Conservation (phyloP, 2,113 vertebrate species). For the Peucedramus taeniatus region DNA sequence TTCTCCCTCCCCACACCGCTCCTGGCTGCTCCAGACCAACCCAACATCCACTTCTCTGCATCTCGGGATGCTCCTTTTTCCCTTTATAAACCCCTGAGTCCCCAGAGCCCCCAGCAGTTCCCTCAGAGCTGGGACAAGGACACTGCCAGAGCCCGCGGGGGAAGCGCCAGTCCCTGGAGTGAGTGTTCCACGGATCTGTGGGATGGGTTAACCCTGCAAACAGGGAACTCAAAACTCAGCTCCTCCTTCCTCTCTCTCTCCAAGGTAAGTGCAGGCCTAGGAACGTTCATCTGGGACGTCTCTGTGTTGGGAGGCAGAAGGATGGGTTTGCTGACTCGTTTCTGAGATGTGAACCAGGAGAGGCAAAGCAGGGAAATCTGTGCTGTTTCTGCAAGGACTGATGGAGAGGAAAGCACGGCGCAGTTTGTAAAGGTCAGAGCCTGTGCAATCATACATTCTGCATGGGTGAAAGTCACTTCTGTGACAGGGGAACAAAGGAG, state of each 20-base stretch:
- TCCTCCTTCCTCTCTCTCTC: neutral
- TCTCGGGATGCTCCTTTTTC: neutral
- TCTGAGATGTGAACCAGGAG: neutral
- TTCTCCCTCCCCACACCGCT: neutral
- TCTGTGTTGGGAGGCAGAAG: neutral
- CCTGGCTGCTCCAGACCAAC: neutral
- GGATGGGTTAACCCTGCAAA: neutral
- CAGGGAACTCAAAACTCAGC: rapidly evolving
- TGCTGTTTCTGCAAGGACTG: neutral
- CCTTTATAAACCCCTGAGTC: neutral
- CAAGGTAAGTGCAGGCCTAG: neutral
- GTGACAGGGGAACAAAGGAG: conserved; percentile 27
- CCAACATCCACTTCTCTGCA: neutral
- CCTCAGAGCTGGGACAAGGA: neutral
- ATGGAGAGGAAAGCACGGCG: neutral
- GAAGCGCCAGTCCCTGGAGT: neutral
- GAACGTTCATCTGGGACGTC: neutral
- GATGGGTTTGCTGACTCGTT: neutral
- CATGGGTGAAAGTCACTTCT: conserved; percentile 27
- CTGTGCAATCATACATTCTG: conserved; percentile 36
- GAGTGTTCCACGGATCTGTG: neutral
- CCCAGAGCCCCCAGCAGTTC: neutral
- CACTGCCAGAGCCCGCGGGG: neutral
- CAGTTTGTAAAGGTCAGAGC: conserved; percentile 57
- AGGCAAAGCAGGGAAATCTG: neutral